Evolutionary conservation across 2,113 vertebrate genomes (phyloP).

Genomic region (Anser brachyrhynchus): DNA sequence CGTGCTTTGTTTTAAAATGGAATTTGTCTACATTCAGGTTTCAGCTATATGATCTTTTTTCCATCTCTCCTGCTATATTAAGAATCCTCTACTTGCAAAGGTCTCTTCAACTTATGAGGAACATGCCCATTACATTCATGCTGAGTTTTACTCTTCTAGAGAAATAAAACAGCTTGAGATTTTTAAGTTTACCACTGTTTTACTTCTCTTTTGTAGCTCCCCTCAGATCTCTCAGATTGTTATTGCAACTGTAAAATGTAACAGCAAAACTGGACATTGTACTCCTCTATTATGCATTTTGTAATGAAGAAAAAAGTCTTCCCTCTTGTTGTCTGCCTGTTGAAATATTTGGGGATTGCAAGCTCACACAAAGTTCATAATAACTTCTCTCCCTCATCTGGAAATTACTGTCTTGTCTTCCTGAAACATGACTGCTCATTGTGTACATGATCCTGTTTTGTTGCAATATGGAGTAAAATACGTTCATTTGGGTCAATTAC

Average conservation of each 20-base stretch:
- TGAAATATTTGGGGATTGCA: not conserved
- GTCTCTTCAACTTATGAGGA: not conserved
- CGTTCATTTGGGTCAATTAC: not conserved
- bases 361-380: not conserved
- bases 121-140: fast-evolving
- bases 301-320: not conserved
- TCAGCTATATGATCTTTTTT: not conserved
- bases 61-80: not conserved
- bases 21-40: not conserved
- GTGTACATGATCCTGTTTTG: not conserved
- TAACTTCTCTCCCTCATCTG: not conserved
- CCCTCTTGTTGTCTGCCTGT: not conserved
- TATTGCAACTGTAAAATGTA: not conserved
- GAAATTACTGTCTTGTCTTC: not conserved
- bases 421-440: not conserved
- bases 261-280: not conserved
- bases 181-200: not conserved
- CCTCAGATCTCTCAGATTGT: not conserved
- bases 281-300: not conserved
- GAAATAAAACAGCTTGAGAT: not conserved
- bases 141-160: not conserved
- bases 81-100: not conserved
- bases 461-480: not conserved
- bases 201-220: not conserved
- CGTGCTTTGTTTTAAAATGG: not conserved